phyloP scores from a whole-genome alignment of 2,888 invertebrate genomes.

The Drepanosiphum platanoidis region DNA sequence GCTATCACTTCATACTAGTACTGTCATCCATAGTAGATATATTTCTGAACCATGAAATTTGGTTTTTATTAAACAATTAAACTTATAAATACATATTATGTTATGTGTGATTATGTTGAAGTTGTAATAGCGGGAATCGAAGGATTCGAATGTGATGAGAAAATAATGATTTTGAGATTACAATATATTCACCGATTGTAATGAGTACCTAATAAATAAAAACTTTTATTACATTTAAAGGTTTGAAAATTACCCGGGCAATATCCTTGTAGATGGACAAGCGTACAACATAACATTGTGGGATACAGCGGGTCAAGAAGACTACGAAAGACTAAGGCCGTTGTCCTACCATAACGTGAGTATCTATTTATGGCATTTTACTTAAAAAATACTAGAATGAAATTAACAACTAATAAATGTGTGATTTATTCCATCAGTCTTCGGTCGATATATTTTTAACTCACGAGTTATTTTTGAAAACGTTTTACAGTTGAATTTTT shows the following conservation, averaged over 20 bases:
- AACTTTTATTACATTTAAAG: slow-evolving; percentile 68
- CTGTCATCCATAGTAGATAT: not conserved
- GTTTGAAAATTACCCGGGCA: slow-evolving; percentile 88
- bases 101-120: not conserved
- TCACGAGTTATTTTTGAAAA: no score
- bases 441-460: no score
- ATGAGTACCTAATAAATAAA: slow-evolving; percentile 5
- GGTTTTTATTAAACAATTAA: no score
- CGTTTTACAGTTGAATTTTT: no score
- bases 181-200: not conserved
- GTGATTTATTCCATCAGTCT: no score
- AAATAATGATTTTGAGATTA: no score
- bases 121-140: not conserved
- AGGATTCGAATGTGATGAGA: not conserved
- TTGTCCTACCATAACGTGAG: slow-evolving; percentile 87
- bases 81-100: no score
- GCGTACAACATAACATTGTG: slow-evolving; percentile 84
- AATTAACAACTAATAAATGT: not conserved
- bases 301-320: slow-evolving; percentile 94
- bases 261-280: slow-evolving; percentile 81
- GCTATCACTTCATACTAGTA: no score
- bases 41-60: not conserved
- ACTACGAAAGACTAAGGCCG: slow-evolving; percentile 88
- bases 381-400: not conserved
- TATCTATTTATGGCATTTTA: slow-evolving; percentile 63